Base-by-base conservation (phyloP, 2,797 vertebrate species). In the Lindbergichthys nudifrons region DNA sequence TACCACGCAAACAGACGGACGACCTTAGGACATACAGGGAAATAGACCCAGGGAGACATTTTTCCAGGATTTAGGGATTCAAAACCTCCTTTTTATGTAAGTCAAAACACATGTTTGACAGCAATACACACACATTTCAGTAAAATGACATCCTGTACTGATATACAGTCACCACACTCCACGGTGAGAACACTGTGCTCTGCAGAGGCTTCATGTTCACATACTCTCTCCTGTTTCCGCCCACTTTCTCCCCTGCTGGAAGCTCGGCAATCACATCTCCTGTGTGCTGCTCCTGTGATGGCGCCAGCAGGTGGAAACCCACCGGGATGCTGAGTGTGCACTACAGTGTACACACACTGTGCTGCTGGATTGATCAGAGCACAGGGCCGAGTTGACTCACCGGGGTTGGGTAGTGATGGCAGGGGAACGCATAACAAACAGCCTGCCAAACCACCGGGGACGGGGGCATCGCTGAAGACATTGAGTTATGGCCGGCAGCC, bases 251-350 rank as follows among this genome's bases (percentile, higher is more conserved):
- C 77, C 77, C 83, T 74, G 65, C 73, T 70, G 77, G 61, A 87
- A 81, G 60, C 85, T 87, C 79, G 61, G 75, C 86, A 89, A 87
- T 88, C 91, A 88, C 75, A 65, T 83, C 80, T 85, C 89, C 81
- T 41, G 80, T 79, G 79, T 77, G 82, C 79, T 51, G 81, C 70
- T 82, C 57, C 78, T 89, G 85, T 88, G 86, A 87, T 88, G 84
- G 84, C 54, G 14, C 79, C 80, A 86, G 87, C 83, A 89, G 88
- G 85, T 88, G 85, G 89, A 80, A 80, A 76, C 80, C 77, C 73
- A 70, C 71, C 13, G 59, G 82, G 88, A 83, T 84, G 83, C 81
- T 85, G 86, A 87, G 81, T 83, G 73, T 39, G 75, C 81, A 79
- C 79, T 66, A 65, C 79, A 60, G 75, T 64, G 75, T 39, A 65